These are phyloP conservation scores for Eucera pruinosa DNA, from an alignment of 2,888 invertebrate genomes.

Conservation along the genomic window DNA sequence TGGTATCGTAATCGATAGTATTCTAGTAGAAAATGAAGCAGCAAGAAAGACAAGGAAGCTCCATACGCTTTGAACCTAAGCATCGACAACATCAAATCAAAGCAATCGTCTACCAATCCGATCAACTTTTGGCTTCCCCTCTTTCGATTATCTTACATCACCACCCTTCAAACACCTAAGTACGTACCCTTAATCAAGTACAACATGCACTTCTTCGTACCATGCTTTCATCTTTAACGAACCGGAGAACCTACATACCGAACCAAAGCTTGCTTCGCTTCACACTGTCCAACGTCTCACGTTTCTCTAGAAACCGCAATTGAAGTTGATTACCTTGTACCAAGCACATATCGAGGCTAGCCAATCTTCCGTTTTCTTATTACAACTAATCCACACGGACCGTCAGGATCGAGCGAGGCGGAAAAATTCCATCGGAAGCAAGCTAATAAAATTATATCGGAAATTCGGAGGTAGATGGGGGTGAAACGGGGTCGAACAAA, in stretches of 20 bases:
- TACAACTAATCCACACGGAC: background rate
- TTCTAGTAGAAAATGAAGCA: background rate
- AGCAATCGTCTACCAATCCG: background rate
- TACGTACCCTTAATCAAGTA: too few species aligned
- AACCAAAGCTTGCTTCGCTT: background rate
- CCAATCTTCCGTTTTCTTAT: background rate
- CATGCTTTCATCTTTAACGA: background rate
- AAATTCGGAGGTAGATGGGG: slow-evolving; percentile 38
- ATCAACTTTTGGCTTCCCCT: background rate
- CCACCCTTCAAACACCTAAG: too few species aligned
- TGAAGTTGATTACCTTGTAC: background rate
- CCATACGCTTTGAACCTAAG: background rate
- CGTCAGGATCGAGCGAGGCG: background rate
- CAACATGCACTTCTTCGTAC: background rate
- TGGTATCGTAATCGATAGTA: too few species aligned
- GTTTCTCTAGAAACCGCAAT: slow-evolving; percentile 6
- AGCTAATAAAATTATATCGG: slow-evolving; percentile 30
- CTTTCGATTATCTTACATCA: background rate
- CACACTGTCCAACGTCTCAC: background rate
- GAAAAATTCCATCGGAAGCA: background rate
- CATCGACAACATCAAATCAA: background rate
- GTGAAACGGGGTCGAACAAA: slow-evolving; percentile 55
- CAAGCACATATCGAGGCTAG: background rate
- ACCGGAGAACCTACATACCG: background rate
- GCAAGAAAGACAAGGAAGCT: slow-evolving; percentile 4